These are phyloP conservation scores for Spilogale gracilis DNA, from an alignment of 2,113 vertebrate genomes.

Conservation along the genomic window DNA sequence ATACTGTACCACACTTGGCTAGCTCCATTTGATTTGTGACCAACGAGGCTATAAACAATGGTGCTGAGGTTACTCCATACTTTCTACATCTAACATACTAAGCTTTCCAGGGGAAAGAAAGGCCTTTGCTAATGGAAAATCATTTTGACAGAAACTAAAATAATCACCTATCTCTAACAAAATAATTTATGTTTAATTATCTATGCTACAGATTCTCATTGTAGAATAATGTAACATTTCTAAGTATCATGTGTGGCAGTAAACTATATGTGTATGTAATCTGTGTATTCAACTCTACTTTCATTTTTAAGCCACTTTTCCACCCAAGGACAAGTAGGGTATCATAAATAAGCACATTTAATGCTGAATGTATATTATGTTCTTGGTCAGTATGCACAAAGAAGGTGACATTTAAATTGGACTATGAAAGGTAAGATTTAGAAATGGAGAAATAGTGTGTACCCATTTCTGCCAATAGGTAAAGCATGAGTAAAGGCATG, in stretches of 20 bases:
- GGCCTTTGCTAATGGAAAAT: neutral
- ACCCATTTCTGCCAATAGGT: neutral
- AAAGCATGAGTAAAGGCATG: neutral
- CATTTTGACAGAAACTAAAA: neutral
- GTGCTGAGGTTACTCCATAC: neutral
- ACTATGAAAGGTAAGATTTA: neutral
- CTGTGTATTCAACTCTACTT: neutral
- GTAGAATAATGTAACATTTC: neutral
- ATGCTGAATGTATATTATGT: neutral
- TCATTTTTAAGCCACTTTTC: neutral
- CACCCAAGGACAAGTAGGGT: neutral
- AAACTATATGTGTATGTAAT: neutral
- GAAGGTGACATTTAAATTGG: slow-evolving; percentile 20
- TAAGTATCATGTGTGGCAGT: neutral
- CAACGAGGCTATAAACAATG: neutral
- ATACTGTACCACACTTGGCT: neutral
- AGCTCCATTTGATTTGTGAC: neutral
- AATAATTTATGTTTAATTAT: neutral
- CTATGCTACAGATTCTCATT: neutral
- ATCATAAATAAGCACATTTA: neutral
- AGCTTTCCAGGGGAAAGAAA: slow-evolving; percentile 31
- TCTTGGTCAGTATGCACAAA: neutral
- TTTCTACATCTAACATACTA: neutral
- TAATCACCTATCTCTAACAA: slow-evolving; percentile 28
- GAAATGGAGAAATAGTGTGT: neutral